These are phyloP conservation scores for Drosophila nasuta DNA, from an alignment of 1,140 invertebrate species.

Conservation along the genomic window DNA sequence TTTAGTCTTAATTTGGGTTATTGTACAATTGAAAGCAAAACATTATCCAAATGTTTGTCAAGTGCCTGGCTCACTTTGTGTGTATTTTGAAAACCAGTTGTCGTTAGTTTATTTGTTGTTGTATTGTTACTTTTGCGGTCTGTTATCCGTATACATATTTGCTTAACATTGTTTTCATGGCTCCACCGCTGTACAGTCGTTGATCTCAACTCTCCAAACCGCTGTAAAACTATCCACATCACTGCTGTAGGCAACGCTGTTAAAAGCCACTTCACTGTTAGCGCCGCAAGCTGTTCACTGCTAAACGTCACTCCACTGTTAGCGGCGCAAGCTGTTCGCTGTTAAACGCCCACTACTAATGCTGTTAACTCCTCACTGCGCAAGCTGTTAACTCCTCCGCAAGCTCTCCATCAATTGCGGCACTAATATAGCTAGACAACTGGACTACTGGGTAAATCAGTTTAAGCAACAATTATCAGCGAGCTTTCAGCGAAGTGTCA, in stretches of 20 bases:
- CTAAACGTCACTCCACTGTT: neutral
- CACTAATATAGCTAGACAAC: neutral
- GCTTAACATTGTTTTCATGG: slow-evolving; percentile 77
- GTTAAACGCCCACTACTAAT: neutral
- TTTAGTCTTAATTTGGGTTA: slow-evolving; percentile 75
- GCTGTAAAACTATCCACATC: neutral
- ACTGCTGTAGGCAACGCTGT: neutral
- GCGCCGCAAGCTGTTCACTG: neutral
- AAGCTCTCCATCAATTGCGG: neutral
- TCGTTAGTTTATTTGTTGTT: slow-evolving; percentile 34
- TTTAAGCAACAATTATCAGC: neutral
- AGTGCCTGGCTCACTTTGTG: slow-evolving; percentile 16
- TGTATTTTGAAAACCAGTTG: slow-evolving; percentile 69
- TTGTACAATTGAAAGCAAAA: slow-evolving; percentile 48
- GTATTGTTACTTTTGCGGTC: slow-evolving; percentile 17
- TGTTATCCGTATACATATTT: slow-evolving; percentile 49
- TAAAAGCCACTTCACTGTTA: neutral
- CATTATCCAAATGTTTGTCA: slow-evolving; percentile 52
- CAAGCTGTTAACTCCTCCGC: slow-evolving; percentile 3
- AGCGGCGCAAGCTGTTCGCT: neutral
- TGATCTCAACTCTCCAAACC: neutral
- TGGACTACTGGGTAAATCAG: neutral
- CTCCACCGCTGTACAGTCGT: slow-evolving; percentile 40
- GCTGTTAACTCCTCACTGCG: slow-evolving; percentile 4
- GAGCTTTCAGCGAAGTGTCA: slow-evolving; percentile 1